Evolutionary conservation across 2,113 vertebrate genomes (phyloP).

Genomic region (Numenius arquata): DNA sequence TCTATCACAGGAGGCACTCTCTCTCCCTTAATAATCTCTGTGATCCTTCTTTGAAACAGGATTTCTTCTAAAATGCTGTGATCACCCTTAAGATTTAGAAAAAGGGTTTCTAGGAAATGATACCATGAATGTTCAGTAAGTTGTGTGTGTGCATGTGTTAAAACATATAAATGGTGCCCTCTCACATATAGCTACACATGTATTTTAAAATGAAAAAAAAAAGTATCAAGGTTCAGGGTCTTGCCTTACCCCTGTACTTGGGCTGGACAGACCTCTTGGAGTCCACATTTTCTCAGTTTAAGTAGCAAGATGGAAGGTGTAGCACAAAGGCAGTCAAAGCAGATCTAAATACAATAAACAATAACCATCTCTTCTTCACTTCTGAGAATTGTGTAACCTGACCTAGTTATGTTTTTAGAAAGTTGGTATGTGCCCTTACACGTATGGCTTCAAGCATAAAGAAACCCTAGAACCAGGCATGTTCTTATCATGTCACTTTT

Average conservation of each 20-base stretch:
- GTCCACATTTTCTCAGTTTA: neutral
- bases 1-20: neutral
- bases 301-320: neutral
- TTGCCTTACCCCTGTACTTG: neutral
- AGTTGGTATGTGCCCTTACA: neutral
- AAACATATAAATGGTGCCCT: neutral
- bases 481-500: constrained; percentile 29
- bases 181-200: neutral
- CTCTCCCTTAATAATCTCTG: neutral
- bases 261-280: neutral
- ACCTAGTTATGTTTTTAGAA: neutral
- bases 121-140: neutral
- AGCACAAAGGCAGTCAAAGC: neutral
- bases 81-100: neutral
- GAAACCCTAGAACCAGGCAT: neutral
- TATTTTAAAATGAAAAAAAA: neutral
- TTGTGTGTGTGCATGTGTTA: neutral
- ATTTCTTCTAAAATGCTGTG: neutral
- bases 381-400: neutral
- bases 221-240: neutral
- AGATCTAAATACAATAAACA: neutral
- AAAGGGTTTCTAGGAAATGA: neutral
- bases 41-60: neutral
- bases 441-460: neutral
- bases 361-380: neutral